Conservation (phyloP, 92 coral and sea anemone species). For the Zoanthus sociatus region DNA sequence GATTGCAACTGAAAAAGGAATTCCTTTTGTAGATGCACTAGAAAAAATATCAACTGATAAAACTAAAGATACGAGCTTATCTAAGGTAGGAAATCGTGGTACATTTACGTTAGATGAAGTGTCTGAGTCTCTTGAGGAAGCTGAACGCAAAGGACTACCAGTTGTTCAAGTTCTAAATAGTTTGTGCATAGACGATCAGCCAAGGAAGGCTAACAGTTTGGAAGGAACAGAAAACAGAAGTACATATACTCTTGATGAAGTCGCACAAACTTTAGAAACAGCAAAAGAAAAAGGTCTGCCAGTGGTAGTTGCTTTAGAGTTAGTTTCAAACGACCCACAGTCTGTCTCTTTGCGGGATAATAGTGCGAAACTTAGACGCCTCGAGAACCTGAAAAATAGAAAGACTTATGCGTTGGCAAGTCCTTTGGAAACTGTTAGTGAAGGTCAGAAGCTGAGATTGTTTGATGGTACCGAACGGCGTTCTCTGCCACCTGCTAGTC, state of each 20-base stretch:
- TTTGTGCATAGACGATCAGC: constrained; percentile 28
- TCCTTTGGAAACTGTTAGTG: constrained; percentile 89
- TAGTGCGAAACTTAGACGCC: constrained; percentile 73
- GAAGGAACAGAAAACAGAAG: constrained; percentile 64
- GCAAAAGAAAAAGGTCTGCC: constrained; percentile 87
- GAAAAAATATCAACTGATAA: constrained; percentile 46
- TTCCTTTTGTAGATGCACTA: constrained; percentile 74
- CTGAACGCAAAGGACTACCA: constrained; percentile 53
- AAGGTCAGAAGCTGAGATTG: constrained; percentile 67
- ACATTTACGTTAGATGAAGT: constrained; percentile 32
- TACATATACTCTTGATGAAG: constrained; percentile 92
- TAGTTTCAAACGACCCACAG: constrained; percentile 65
- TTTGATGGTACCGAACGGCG: constrained; percentile 82
- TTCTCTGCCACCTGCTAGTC: constrained; percentile 54
- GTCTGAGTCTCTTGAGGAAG: constrained; percentile 53
- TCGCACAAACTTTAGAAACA: constrained; percentile 78
- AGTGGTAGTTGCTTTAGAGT: constrained; percentile 78
- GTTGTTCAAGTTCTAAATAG: constrained; percentile 53
- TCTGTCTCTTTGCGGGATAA: constrained; percentile 8
- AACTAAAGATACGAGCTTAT: background rate
- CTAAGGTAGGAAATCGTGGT: constrained; percentile 8
- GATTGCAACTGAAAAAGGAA: constrained; percentile 69
- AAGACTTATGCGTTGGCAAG: constrained; percentile 90
- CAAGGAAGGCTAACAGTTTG: background rate
- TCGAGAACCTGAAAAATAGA: constrained; percentile 79